These are phyloP conservation scores for Trichonephila clavata DNA, from an alignment of 1,140 invertebrate species.

Conservation along the genomic window DNA sequence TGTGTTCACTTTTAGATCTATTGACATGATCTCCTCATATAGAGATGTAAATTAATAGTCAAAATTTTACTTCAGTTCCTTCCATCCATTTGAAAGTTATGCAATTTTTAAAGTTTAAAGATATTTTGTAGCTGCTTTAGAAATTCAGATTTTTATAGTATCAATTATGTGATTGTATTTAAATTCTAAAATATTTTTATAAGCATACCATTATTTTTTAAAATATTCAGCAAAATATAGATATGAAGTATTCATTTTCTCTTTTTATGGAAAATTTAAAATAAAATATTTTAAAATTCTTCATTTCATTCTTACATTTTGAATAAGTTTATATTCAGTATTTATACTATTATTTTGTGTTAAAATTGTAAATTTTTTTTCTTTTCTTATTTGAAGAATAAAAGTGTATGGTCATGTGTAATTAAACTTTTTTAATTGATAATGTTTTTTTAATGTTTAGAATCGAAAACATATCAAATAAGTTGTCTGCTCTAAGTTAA, in stretches of 20 bases:
- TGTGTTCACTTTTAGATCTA: slow-evolving; percentile 25
- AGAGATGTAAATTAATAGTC: slow-evolving; percentile 27
- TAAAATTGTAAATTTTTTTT: neutral
- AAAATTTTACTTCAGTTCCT: slow-evolving; percentile 26
- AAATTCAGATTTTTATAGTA: neutral
- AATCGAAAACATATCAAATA: slow-evolving; percentile 13
- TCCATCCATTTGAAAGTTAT: slow-evolving; percentile 33
- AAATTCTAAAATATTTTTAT: slow-evolving; percentile 8
- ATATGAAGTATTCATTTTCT: neutral
- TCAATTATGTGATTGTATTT: neutral
- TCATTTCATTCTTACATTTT: neutral
- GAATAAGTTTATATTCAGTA: neutral
- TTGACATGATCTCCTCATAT: slow-evolving; percentile 37
- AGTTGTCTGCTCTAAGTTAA: neutral
- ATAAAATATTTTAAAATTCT: neutral
- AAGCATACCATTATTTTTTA: slow-evolving; percentile 14
- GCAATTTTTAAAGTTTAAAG: slow-evolving; percentile 30
- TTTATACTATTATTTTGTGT: neutral
- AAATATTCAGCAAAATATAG: slow-evolving; percentile 10
- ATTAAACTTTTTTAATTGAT: neutral
- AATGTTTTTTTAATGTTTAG: neutral
- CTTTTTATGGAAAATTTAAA: slow-evolving; percentile 3
- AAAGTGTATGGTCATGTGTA: too few relatives aligned
- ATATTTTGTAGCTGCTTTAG: slow-evolving; percentile 30
- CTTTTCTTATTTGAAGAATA: neutral